phyloP scores from a whole-genome alignment of 2,888 invertebrate genomes.

The Escarpia spicata region DNA sequence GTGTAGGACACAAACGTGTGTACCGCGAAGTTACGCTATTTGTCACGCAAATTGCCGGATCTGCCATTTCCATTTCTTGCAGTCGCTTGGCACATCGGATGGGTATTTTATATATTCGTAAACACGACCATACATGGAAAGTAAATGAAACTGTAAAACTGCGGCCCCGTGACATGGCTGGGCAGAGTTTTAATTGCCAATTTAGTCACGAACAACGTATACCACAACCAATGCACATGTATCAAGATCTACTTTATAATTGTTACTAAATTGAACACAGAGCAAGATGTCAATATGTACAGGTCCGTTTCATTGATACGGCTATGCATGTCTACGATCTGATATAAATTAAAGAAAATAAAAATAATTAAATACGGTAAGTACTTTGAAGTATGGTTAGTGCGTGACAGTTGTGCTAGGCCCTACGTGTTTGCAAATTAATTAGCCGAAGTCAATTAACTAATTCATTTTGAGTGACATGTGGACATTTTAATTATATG shows the following conservation, averaged over 20 bases:
- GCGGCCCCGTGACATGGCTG: not conserved
- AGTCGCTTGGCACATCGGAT: no score
- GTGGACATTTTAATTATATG: not conserved
- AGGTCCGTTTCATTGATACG: not conserved
- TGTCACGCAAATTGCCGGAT: slow-evolving; percentile 7
- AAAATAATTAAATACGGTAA: no score
- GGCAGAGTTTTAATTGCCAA: not conserved
- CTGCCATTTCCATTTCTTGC: not conserved
- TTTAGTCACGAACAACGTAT: not conserved
- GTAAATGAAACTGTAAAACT: not conserved
- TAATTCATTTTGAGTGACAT: not conserved
- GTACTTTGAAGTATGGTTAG: not conserved
- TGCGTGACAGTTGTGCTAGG: not conserved
- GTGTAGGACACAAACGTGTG: not conserved
- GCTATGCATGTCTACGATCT: no score
- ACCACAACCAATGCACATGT: not conserved
- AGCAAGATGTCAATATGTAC: not conserved
- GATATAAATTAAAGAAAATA: no score
- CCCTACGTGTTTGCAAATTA: not conserved
- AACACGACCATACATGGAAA: not conserved
- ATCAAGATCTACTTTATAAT: not conserved
- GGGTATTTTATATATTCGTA: no score
- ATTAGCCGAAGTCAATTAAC: not conserved
- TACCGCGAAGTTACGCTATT: not conserved
- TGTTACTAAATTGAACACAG: not conserved